Evolutionary conservation across 2,888 invertebrate genomes (phyloP), one percentile per base, ranked within the genome.

Genomic region (Acronicta leporina): DNA sequence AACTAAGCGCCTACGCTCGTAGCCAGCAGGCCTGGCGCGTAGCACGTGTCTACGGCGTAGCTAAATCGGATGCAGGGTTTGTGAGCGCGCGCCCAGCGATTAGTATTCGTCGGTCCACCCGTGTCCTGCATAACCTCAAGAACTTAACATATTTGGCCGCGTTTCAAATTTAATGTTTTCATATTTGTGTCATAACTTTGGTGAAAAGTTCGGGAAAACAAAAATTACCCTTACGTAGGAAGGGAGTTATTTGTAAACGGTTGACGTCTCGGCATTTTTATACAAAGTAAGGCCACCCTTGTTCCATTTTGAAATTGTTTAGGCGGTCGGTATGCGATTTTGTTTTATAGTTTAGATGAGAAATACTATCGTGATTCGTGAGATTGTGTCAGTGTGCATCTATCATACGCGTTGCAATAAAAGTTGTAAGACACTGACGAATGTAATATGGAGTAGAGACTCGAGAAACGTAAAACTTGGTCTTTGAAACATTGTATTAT

Each of bases 111-210:
- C 85, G 79, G 77, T 71, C 82, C 85, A 86, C 83, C 80, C 82
- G 65, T 81, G 78, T 82, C 82, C 85, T 82, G 82, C 84, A 87
- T 89, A 87, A 87, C 83, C 84, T 85, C 77, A 80, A 87, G 74
- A 89, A 88, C 85, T 89, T 89, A 90, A 90, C 90, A 91, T 90
- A 91, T 92, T 92, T 93, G 92, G 90, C 91, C 78, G 82, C 85
- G 86, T 88, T 92, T 93, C 90, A 93, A 94, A 92, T 92, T 90
- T 89, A 91, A 91, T 92, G 87, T 90, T 90, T 91, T 89, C 89
- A 90, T 89, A 91, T 89, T 91, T 91, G 87, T 90, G 90, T 89
- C 89, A 90, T 91, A 92, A 91, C 87, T 92, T 92, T 89, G 79
- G 74, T 85, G 86, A 89, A 91, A n/a, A n/a, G n/a, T n/a, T n/a